Evolutionary conservation across 2,888 invertebrate genomes (phyloP).

Genomic region (Xestobium rufovillosum): DNA sequence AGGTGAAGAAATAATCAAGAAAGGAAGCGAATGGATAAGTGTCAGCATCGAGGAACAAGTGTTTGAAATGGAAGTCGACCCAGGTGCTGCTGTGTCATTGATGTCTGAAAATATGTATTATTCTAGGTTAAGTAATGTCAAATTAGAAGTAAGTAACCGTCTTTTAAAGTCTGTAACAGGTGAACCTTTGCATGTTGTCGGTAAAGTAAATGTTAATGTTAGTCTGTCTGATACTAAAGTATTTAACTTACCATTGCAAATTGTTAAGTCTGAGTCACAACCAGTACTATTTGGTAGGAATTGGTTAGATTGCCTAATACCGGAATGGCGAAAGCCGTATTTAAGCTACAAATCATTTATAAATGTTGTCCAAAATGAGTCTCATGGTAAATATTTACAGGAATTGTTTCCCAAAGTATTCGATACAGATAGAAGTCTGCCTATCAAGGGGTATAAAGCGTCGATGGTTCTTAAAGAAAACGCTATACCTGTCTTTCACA

Average conservation of each 20-base stretch:
- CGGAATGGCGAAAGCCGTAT: constrained; percentile 7
- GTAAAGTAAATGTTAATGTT: constrained; percentile 6
- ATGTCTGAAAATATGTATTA: constrained; percentile 4
- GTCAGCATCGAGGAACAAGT: background rate
- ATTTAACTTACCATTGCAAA: constrained; percentile 3
- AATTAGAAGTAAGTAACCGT: background rate
- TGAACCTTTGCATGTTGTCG: constrained; percentile 3
- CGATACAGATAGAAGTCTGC: background rate
- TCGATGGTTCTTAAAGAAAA: constrained; percentile 6
- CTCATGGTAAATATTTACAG: constrained; percentile 4
- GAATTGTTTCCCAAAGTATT: constrained; percentile 2
- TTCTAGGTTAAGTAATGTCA: background rate
- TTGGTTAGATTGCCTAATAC: constrained; percentile 8
- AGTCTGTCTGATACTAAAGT: background rate
- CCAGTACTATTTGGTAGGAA: constrained; percentile 9
- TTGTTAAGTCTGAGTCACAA: constrained; percentile 4
- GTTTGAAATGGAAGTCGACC: constrained; percentile 11
- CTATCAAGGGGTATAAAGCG: constrained; percentile 8
- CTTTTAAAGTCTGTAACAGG: constrained; percentile 5
- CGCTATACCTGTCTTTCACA: constrained; percentile 20
- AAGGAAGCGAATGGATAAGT: too few relatives aligned
- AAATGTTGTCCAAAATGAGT: constrained; percentile 1
- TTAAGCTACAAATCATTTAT: background rate
- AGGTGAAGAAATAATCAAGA: too few relatives aligned
- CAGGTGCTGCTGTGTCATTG: constrained; percentile 6